These are phyloP conservation scores for Cathartes aura DNA, from an alignment of 2,113 vertebrate genomes.

Conservation along the genomic window DNA sequence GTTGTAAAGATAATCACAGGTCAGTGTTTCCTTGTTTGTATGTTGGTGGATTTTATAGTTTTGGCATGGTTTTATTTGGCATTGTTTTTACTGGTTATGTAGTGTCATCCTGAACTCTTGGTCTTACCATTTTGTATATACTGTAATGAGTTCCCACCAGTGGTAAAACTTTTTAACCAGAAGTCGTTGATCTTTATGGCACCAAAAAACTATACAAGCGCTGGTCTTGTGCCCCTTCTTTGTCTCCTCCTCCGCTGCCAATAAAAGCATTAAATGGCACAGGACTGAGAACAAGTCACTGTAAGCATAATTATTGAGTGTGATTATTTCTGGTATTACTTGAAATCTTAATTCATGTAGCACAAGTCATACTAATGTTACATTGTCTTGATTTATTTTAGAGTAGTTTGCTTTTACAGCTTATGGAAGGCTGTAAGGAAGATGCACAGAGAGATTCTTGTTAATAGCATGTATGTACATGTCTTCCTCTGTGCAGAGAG, in stretches of 20 bases:
- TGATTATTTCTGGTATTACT: background rate
- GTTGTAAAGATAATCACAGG: background rate
- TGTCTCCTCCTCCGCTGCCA: background rate
- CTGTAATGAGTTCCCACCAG: background rate
- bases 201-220: background rate
- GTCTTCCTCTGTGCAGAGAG: rapidly evolving
- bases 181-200: background rate
- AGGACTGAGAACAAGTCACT: background rate
- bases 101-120: background rate
- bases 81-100: background rate
- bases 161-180: background rate
- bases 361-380: background rate
- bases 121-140: background rate
- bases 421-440: background rate
- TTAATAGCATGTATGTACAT: background rate
- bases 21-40: background rate
- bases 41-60: background rate
- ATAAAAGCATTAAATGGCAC: background rate
- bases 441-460: background rate
- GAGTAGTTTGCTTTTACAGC: background rate
- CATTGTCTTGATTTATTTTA: background rate
- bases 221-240: background rate
- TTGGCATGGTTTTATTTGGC: background rate
- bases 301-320: rapidly evolving
- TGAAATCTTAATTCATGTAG: background rate